A percentile compares a stretch with the other conserved stretches of the same genome.
Conservation (phyloP, 64 coral and sea anemone species). For the Astreopora myriophthalma region DNA sequence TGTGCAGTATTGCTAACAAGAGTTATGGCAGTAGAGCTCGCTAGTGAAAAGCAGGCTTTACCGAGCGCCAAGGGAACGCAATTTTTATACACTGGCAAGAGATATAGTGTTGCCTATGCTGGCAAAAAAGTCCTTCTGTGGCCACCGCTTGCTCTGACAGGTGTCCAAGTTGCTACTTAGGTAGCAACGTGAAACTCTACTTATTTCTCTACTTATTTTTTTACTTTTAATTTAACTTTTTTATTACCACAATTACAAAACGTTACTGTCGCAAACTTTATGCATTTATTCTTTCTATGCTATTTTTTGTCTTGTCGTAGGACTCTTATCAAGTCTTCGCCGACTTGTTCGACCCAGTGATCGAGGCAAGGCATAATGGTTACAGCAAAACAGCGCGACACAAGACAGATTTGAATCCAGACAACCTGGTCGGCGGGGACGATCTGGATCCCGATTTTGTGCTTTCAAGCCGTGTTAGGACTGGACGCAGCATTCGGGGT, state of each 20-base stretch:
- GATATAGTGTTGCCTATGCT: too few relatives aligned
- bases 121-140: too few relatives aligned
- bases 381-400: slow-evolving; percentile 79
- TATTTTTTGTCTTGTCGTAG: not conserved
- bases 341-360: slow-evolving; percentile 81
- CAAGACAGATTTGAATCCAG: slow-evolving; percentile 84
- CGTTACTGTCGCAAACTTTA: not conserved
- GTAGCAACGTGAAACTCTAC: too few relatives aligned
- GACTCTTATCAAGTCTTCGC: slow-evolving; percentile 75
- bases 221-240: not conserved
- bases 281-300: not conserved
- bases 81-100: too few relatives aligned
- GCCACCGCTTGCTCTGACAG: too few relatives aligned
- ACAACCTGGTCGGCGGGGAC: slow-evolving; percentile 83
- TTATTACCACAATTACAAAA: too few relatives aligned
- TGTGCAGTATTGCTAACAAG: too few relatives aligned
- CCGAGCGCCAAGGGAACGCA: too few relatives aligned
- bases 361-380: slow-evolving; percentile 89
- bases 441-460: slow-evolving; percentile 88
- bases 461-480: slow-evolving; percentile 81
- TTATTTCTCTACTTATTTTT: too few relatives aligned
- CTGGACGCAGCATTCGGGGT: slow-evolving; percentile 89
- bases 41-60: too few relatives aligned
- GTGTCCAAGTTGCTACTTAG: too few relatives aligned
- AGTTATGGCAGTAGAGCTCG: too few relatives aligned